Conservation (phyloP, 2,113 vertebrate species). For the Capra hircus region DNA sequence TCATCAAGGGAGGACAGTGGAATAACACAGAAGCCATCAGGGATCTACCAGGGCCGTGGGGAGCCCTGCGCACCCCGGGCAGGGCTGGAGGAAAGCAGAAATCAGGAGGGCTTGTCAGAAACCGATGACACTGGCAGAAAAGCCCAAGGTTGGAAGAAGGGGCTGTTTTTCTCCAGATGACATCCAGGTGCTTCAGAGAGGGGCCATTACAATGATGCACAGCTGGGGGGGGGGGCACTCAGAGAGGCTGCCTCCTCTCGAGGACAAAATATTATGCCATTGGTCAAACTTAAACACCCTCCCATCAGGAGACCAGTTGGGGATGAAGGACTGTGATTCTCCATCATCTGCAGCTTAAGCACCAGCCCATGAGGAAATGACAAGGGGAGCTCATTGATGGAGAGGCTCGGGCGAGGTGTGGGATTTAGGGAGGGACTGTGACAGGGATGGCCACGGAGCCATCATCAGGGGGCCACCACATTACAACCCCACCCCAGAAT, state of each 20-base stretch:
- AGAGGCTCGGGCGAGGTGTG: accelerated
- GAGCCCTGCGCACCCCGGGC: not conserved
- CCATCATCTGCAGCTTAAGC: not conserved
- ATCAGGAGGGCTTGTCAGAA: not conserved
- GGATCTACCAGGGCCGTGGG: not conserved
- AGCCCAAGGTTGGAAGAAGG: not conserved
- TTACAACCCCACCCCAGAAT: not conserved
- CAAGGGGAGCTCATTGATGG: accelerated
- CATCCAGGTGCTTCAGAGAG: not conserved
- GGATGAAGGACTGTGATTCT: not conserved
- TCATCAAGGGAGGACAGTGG: not conserved
- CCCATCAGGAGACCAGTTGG: not conserved
- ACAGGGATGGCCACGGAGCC: not conserved
- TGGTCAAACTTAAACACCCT: not conserved
- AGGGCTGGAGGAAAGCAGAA: not conserved
- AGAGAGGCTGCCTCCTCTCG: not conserved
- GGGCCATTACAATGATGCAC: not conserved
- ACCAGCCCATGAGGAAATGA: not conserved
- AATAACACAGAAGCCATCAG: not conserved
- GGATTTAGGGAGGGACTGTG: not conserved
- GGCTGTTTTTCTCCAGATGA: not conserved
- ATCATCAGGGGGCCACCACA: not conserved
- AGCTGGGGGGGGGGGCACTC: not conserved
- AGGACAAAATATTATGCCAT: slow-evolving; percentile 37
- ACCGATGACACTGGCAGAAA: accelerated